phyloP scores from a whole-genome alignment of 1,140 invertebrate genomes.

The Chymomyza costata region DNA sequence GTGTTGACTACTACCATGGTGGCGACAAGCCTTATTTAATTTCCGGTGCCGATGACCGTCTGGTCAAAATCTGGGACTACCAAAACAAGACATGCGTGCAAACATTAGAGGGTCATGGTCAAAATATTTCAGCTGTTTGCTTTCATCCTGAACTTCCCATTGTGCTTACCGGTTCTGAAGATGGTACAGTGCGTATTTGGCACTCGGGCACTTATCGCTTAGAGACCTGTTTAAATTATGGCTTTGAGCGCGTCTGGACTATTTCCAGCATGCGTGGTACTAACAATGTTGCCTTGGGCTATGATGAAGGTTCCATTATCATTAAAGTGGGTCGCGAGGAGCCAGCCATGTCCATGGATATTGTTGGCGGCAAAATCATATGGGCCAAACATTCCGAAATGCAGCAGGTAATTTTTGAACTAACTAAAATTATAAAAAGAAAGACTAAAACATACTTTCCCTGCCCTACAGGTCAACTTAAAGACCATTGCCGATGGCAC shows the following conservation, averaged over 20 bases:
- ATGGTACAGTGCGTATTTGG: conserved; percentile 97
- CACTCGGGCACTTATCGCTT: conserved; percentile 98
- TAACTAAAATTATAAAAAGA: neutral
- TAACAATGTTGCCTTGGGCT: conserved; percentile 97
- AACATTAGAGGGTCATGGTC: conserved; percentile 96
- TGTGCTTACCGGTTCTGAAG: conserved; percentile 97
- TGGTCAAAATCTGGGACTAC: conserved; percentile 99
- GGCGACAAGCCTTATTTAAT: conserved; percentile 99
- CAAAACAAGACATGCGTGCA: conserved; percentile 99
- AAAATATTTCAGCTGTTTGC: conserved; percentile 94
- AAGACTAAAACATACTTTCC: conserved; percentile 70
- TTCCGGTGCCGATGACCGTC: conserved; percentile 97
- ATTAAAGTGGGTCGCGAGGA: conserved; percentile 98
- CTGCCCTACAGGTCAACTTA: conserved; percentile 79
- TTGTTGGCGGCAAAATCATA: conserved; percentile 97
- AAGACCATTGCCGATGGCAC: conserved; percentile 75
- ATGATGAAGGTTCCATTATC: conserved; percentile 98
- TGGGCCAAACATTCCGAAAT: conserved; percentile 99
- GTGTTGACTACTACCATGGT: conserved; percentile 99
- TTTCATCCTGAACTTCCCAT: conserved; percentile 99
- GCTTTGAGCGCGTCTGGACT: conserved; percentile 98
- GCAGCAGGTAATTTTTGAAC: conserved; percentile 86
- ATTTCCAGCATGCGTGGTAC: conserved; percentile 96
- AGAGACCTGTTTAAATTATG: conserved; percentile 98
- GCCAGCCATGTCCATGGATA: conserved; percentile 99